Evolutionary conservation across 2,797 vertebrate genomes (phyloP).

Genomic region (Periophthalmus magnuspinnatus): DNA sequence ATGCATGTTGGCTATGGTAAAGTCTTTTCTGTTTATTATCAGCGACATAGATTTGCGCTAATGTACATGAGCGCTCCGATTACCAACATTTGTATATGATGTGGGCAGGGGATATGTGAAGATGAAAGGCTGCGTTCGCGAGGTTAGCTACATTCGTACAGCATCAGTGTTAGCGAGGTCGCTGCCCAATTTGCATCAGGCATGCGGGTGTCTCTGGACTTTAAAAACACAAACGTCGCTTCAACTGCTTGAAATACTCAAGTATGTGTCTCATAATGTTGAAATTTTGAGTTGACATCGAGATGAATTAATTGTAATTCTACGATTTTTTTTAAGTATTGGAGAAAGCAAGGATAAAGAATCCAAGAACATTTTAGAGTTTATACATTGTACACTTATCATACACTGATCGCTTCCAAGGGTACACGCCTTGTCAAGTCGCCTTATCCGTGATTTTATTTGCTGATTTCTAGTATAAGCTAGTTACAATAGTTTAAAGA

Average conservation of each 20-base stretch:
- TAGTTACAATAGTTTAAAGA: background rate
- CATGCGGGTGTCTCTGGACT: slow-evolving; percentile 6
- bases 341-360: background rate
- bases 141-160: slow-evolving; percentile 39
- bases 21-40: slow-evolving; percentile 23
- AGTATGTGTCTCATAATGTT: no score
- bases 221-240: background rate
- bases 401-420: background rate
- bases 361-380: background rate
- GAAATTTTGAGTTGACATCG: background rate
- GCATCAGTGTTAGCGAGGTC: slow-evolving; percentile 48
- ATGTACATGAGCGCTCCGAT: background rate
- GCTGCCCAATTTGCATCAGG: slow-evolving; percentile 8
- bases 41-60: slow-evolving; percentile 12
- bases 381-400: background rate
- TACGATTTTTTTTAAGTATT: background rate
- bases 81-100: slow-evolving; percentile 38
- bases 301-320: background rate
- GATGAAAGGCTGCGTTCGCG: slow-evolving; percentile 46
- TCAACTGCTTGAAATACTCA: background rate
- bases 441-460: background rate
- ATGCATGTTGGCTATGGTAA: slow-evolving; percentile 66
- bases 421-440: background rate
- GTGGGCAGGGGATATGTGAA: slow-evolving; percentile 53
- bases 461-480: background rate